phyloP scores from a whole-genome alignment of 2,797 vertebrate species.

The Nyctibius grandis region DNA sequence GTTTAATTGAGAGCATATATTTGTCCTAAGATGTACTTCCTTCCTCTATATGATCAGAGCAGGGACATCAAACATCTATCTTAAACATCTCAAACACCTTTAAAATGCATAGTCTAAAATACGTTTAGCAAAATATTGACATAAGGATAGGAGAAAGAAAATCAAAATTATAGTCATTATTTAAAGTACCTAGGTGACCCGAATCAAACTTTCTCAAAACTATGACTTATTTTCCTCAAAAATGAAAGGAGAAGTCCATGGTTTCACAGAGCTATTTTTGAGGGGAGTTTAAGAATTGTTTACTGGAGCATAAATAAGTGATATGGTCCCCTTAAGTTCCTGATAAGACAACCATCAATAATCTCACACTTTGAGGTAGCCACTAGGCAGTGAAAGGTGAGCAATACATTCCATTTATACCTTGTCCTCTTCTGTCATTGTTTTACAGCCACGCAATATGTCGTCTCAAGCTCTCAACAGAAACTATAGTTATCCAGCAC shows the following conservation, averaged over 20 bases:
- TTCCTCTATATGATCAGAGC: neutral
- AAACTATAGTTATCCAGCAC: neutral
- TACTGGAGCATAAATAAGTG: neutral
- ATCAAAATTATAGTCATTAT: neutral
- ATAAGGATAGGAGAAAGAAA: neutral
- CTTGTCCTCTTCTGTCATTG: neutral
- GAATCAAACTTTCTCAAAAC: neutral
- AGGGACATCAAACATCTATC: neutral
- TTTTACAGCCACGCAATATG: neutral
- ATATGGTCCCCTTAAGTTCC: neutral
- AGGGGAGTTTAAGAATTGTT: neutral
- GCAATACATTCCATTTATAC: neutral
- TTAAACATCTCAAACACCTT: too few relatives aligned
- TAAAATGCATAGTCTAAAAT: neutral
- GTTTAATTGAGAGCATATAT: neutral
- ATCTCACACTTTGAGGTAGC: neutral
- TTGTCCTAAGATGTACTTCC: neutral
- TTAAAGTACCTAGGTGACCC: neutral
- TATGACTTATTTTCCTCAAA: neutral
- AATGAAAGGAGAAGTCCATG: neutral
- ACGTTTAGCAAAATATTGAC: neutral
- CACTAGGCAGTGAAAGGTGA: neutral
- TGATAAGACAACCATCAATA: neutral
- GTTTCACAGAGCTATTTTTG: neutral
- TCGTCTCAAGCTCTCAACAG: neutral